Evolutionary conservation across 2,888 invertebrate species (phyloP), one percentile per base, ranked within the genome.

Genomic region (Drosophila prostipennis): DNA sequence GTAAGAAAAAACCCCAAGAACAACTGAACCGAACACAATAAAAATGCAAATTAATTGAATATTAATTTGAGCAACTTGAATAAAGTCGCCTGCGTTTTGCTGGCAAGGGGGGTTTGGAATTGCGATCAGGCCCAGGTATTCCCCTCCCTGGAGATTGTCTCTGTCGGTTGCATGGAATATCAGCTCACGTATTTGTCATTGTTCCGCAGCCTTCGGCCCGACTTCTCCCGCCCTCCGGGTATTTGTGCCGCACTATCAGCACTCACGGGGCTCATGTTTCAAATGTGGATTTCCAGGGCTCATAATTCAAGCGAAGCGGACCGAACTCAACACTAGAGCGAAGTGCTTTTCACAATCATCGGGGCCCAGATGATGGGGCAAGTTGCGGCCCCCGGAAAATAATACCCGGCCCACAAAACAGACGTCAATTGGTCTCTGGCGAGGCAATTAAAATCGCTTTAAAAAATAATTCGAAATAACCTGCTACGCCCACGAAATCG

Each of bases 231-330:
- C 40, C 42, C 1, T 19, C 0, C n/a, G n/a, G 36, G 32, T 3
- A 42, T 40, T 49, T 10, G 26, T 10, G 32, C 36, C 49, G 14
- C 37, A 77, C 72, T 82, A 84, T 77, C 79, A 72, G 87, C 85
- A 73, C 82, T 84, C 87, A 87, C 77, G 82, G 69, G 72, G 79
- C 82, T 87, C 87, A 79, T 79, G 87, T 82, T 82, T 82, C 85
- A 71, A 75, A 69, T 75, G 65, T 64, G 36, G 16, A 58, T 49
- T 64, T 64, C 32, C 48, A 45, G 74, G 39, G 74, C 53, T 72
- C 69, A 46, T 72, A 67, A 55, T 56, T 67, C 69, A 55, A 68
- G 68, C 46, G 64, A 26, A 39, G 23, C 52, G 36, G 32, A n/a
- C 39, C 16, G 39, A 67, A 67, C 45, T 55, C 68, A 54, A 34